Evolutionary conservation across 2,888 invertebrate genomes (phyloP).

Genomic region (Eretmocerus hayati): DNA sequence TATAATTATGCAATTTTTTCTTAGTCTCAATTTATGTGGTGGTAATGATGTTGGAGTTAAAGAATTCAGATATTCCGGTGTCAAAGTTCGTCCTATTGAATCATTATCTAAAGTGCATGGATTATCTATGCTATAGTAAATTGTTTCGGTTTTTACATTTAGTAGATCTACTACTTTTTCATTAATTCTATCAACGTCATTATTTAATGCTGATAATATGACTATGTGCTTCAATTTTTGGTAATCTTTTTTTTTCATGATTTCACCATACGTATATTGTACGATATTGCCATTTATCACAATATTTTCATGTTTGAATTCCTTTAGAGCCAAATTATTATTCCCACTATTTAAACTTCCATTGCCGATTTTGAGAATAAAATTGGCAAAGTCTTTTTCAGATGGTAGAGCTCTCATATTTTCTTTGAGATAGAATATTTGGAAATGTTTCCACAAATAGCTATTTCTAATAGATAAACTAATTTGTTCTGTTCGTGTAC

Average conservation of each 20-base stretch:
- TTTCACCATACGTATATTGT: slow-evolving; percentile 14
- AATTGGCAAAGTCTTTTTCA: slow-evolving; percentile 22
- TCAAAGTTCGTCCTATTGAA: slow-evolving; percentile 12
- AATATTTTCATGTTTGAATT: slow-evolving; percentile 7
- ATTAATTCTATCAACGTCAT: slow-evolving; percentile 22
- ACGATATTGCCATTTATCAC: slow-evolving; percentile 16
- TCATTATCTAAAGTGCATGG: too few species aligned
- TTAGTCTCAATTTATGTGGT: slow-evolving; percentile 8
- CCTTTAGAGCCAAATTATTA: slow-evolving; percentile 5
- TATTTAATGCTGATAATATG: slow-evolving; percentile 17
- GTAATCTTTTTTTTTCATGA: slow-evolving; percentile 16
- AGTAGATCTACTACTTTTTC: too few species aligned
- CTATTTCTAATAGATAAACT: slow-evolving; percentile 27
- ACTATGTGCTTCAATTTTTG: slow-evolving; percentile 15
- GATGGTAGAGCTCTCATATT: too few species aligned
- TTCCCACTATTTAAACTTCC: slow-evolving; percentile 10
- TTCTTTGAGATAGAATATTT: slow-evolving; percentile 22
- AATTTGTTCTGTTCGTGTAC: slow-evolving; percentile 18
- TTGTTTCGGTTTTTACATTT: too few species aligned
- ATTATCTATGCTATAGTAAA: too few species aligned
- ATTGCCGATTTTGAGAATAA: slow-evolving; percentile 16
- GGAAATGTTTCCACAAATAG: slow-evolving; percentile 23
- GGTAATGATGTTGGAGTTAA: slow-evolving; percentile 5
- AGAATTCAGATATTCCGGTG: slow-evolving; percentile 16
- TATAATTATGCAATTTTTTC: slow-evolving; percentile 10